Conservation (phyloP, 2,888 invertebrate species). For the Hymenopus coronatus region DNA sequence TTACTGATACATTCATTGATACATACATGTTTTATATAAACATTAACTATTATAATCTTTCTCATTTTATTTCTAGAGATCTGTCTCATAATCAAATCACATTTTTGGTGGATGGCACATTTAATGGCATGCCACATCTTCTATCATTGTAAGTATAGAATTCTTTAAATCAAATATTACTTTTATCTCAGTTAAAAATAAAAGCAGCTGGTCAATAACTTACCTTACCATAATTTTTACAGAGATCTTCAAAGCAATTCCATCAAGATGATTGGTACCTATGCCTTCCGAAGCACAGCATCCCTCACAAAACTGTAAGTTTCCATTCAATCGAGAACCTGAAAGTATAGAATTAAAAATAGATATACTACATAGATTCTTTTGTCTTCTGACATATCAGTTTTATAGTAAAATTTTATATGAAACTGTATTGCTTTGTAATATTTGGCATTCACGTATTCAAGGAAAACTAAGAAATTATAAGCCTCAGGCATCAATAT, state of each 20-base stretch:
- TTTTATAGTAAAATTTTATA: too few species aligned
- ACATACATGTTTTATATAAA: too few species aligned
- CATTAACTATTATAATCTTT: background rate
- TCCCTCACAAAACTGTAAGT: slow-evolving; percentile 39
- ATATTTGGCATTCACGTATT: too few species aligned
- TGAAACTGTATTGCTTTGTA: too few species aligned
- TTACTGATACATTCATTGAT: too few species aligned
- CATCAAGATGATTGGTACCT: slow-evolving; percentile 38
- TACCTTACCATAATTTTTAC: slow-evolving; percentile 14
- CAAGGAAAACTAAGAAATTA: too few species aligned
- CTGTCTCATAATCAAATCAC: slow-evolving; percentile 39
- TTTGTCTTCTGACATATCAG: too few species aligned
- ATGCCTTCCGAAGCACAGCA: slow-evolving; percentile 39
- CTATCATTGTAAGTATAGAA: slow-evolving; percentile 38
- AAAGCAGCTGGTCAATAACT: background rate
- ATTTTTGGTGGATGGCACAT: slow-evolving; percentile 38
- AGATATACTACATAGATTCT: too few species aligned
- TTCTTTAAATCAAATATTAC: background rate
- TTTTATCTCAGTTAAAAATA: background rate
- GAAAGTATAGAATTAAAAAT: background rate
- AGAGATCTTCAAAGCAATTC: slow-evolving; percentile 40
- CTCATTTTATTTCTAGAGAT: slow-evolving; percentile 36
- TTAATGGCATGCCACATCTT: slow-evolving; percentile 39
- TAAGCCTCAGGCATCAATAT: too few species aligned
- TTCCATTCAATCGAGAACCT: background rate